Base-by-base conservation (phyloP, 2,888 invertebrate genomes). In the Brenthis hecate region DNA sequence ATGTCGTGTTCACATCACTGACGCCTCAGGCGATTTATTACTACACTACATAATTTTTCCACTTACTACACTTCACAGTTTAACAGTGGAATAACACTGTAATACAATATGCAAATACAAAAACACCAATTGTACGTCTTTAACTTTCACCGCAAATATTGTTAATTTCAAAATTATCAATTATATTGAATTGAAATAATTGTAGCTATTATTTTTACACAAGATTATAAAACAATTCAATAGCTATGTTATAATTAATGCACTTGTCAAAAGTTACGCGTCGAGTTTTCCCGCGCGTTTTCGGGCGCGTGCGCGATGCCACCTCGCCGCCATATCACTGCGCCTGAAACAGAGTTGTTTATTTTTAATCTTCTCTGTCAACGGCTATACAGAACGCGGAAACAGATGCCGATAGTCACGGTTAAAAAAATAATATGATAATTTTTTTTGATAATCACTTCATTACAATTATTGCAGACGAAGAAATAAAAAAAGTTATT, bases 241-340 rank as follows among this genome's bases (percentile, higher is more conserved):
- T 11, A 13, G 0, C 28, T 3, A 36, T 16, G 6, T 28, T n/a
- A 23, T 13, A 57, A 16, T 51, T 48, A 43, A 28, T 28, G 36
- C 68, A 67, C 50, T 66, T 65, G 60, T 71, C 64, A 64, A 71
- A 36, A 57, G 65, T 73, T 67, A 71, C 67, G 68, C 66, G 54
- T 64, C 50, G 28, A 50, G 36, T 53, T 69, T 66, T 70, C 66
- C 69, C 73, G 77, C 75, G 74, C 77, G 75, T 74, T 73, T 65
- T 57, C 65, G 54, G 48, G 63, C 73, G 79, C 83, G 82, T 78
- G 77, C 81, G 77, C 75, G 60, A 61, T 69, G 71, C 74, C 56
- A 73, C 76, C 75, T 58, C 55, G 72, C 72, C 78, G 77, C 78
- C 85, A 82, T 84, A 77, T 81, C 84, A 83, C 86, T 83, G 84